These are phyloP conservation scores for Mus minutoides DNA, from an alignment of 2,797 vertebrate genomes.

Conservation along the genomic window DNA sequence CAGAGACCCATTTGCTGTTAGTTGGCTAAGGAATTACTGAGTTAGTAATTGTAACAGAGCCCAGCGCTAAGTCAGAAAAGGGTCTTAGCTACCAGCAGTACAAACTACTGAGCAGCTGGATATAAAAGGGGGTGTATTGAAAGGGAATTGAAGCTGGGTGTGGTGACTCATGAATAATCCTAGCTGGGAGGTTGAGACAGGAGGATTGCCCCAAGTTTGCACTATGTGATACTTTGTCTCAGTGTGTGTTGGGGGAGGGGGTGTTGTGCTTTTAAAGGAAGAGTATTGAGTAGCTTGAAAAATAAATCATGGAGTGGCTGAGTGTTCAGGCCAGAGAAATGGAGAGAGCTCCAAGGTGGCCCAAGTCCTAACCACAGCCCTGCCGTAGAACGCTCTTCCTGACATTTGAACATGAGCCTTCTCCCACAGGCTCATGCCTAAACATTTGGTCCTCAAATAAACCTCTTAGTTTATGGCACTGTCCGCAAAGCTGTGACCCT, in stretches of 20 bases:
- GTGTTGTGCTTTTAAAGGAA: neutral
- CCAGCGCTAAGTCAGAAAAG: neutral
- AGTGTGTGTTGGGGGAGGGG: neutral
- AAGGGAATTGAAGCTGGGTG: neutral
- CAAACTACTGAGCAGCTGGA: neutral
- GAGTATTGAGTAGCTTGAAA: neutral
- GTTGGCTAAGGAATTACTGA: neutral
- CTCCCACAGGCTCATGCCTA: neutral
- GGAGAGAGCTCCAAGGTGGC: neutral
- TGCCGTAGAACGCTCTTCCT: neutral
- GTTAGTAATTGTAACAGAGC: neutral
- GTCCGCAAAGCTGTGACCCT: neutral
- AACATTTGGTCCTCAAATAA: too few relatives aligned
- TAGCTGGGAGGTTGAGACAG: neutral
- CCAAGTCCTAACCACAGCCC: neutral
- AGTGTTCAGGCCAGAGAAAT: neutral
- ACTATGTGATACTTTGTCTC: neutral
- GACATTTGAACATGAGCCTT: neutral
- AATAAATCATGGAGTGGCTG: neutral
- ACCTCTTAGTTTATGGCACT: neutral
- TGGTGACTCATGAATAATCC: neutral
- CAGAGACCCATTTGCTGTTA: neutral
- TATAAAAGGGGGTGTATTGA: neutral
- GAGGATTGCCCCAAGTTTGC: neutral
- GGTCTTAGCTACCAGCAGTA: neutral